Evolutionary conservation across 1,140 invertebrate species (phyloP).

Genomic region (Diuraphis noxia): DNA sequence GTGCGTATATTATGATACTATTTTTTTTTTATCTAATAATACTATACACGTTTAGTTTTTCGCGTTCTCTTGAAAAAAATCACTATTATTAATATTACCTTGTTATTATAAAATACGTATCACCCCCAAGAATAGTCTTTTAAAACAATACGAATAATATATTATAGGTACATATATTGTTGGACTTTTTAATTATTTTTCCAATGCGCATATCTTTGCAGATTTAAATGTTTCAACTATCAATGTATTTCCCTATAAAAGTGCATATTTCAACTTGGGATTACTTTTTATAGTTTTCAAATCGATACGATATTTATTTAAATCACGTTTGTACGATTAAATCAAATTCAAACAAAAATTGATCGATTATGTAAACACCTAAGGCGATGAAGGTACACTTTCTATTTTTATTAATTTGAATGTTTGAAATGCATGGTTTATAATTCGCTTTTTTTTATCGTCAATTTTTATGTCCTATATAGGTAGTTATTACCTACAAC

Average conservation of each 20-base stretch:
- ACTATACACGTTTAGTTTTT: neutral
- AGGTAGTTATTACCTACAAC: neutral
- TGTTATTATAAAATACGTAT: neutral
- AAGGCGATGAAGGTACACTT: neutral
- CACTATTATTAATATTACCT: neutral
- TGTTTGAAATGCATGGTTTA: neutral
- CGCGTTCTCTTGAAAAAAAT: neutral
- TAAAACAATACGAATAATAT: neutral
- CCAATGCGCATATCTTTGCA: neutral
- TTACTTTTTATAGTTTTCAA: neutral
- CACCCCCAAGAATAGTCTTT: too few species aligned
- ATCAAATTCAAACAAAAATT: neutral
- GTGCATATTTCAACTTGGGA: neutral
- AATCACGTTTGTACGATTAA: neutral
- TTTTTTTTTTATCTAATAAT: neutral
- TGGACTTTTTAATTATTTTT: neutral
- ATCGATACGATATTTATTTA: neutral
- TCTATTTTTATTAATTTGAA: neutral
- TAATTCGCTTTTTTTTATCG: neutral
- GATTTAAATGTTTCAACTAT: neutral
- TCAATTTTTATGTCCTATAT: neutral
- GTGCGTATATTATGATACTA: neutral
- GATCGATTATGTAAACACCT: neutral
- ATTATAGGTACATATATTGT: too few species aligned
- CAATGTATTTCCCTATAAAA: neutral